phyloP scores from a whole-genome alignment of 2,113 vertebrate genomes.

The Felis chaus region DNA sequence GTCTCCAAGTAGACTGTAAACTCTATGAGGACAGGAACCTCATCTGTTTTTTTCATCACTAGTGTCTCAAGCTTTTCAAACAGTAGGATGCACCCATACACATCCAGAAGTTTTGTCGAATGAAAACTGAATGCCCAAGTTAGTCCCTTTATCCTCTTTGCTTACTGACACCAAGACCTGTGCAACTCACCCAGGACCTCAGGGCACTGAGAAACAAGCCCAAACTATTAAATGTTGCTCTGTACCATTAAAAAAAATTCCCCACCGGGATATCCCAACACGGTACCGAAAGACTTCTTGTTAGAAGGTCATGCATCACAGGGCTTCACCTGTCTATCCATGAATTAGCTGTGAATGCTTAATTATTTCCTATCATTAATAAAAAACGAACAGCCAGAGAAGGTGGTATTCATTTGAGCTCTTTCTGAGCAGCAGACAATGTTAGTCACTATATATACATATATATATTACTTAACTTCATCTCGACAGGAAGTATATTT shows the following conservation, averaged over 20 bases:
- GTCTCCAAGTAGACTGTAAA: neutral
- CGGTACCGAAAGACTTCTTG: neutral
- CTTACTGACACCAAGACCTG: neutral
- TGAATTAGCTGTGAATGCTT: neutral
- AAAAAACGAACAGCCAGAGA: neutral
- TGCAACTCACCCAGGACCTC: neutral
- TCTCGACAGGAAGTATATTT: neutral
- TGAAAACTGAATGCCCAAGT: neutral
- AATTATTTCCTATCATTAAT: neutral
- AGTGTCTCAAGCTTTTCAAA: neutral
- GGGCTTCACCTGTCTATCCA: neutral
- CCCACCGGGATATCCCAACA: neutral
- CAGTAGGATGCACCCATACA: accelerated
- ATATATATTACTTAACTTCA: neutral
- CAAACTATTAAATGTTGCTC: neutral
- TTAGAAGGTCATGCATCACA: neutral
- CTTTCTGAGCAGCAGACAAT: neutral
- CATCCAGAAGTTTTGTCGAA: neutral
- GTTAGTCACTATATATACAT: neutral
- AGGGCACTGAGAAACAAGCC: neutral
- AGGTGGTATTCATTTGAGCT: neutral
- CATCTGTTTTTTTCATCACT: neutral
- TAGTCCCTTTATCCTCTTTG: neutral
- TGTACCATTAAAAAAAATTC: neutral
- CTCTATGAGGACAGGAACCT: neutral